Base-by-base conservation (phyloP, 2,797 vertebrate species). In the Microchirus variegatus region DNA sequence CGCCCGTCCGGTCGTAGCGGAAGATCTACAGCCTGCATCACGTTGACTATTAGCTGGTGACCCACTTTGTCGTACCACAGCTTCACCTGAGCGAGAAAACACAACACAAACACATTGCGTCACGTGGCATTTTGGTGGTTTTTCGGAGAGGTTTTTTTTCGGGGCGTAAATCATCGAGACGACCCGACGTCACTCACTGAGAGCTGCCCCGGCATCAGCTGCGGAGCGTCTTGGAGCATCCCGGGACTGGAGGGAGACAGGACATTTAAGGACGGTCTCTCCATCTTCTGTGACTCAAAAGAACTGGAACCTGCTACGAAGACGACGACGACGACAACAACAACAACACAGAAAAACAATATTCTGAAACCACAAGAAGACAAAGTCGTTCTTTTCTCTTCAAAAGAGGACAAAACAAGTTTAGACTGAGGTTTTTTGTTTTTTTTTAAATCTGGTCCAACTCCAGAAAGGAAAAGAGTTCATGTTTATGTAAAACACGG, bases 271-370 rank as follows among this genome's bases (percentile, higher is more conserved):
- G 97, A 95, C 63, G 97, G 97, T 71, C 96, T 93, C 87, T 99
- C 98, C 96, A 98, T 97, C 93, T 99, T 99, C 93, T 97, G 98
- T 86, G 97, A 99, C 91, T 99, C 98, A 92, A 98, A 99, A 83
- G 98, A 98, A 93, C 96, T 99, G 78, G 97, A 99, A 94, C 97
- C 97, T 97, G 91, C 90, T 88, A 53, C 47, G 19, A 60, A 77
- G 49, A 59, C 40, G 7, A 5, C 26, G 7, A 31, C 5, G 4
- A 31, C 5, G 8, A 31, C 31, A 31, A 31, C 31, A 31, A 31
- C 31, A 31, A 71, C 48, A 61, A 53, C 51, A 40, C 14, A 54
- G 41, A 16, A 52, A 36, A 12, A 9, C 37, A 10, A 1, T 41
- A 9, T 46, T 44, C 42, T 63, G n/a, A 69, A 48, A 53, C 12